phyloP scores from a whole-genome alignment of 2,113 vertebrate genomes.

The Pterocles gutturalis region DNA sequence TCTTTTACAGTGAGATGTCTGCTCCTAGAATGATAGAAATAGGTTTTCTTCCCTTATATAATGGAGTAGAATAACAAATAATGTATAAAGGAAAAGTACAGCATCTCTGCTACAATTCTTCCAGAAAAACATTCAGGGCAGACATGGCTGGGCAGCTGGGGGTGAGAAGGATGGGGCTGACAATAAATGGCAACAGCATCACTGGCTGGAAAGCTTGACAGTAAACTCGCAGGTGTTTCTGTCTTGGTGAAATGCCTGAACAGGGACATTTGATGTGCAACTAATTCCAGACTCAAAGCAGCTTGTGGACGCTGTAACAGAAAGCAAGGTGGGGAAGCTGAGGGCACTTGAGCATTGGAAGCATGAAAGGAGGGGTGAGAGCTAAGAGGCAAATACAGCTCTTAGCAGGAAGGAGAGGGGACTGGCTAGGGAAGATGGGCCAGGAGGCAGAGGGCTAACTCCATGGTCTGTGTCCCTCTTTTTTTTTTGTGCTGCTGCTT shows the following conservation, averaged over 20 bases:
- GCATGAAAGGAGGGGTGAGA: not conserved
- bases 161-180: not conserved
- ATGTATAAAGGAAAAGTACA: not conserved
- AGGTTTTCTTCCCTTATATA: not conserved
- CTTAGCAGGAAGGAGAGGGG: not conserved
- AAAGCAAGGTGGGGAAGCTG: not conserved
- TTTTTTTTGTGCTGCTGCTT: not conserved
- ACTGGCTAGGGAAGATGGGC: not conserved
- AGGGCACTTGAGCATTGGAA: not conserved
- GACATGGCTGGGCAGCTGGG: not conserved
- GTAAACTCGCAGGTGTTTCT: not conserved
- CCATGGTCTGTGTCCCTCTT: not conserved
- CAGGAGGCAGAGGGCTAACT: not conserved
- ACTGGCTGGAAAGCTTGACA: not conserved
- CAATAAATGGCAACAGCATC: not conserved
- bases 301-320: no score
- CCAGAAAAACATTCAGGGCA: not conserved
- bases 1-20: not conserved
- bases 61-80: not conserved
- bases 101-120: not conserved
- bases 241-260: not conserved
- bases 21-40: not conserved
- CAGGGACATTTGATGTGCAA: accelerated
- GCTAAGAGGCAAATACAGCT: not conserved
- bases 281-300: not conserved